Evolutionary conservation across 2,113 vertebrate genomes (phyloP), one percentile per base, ranked within the genome.

Genomic region (Baryphthengus martii): DNA sequence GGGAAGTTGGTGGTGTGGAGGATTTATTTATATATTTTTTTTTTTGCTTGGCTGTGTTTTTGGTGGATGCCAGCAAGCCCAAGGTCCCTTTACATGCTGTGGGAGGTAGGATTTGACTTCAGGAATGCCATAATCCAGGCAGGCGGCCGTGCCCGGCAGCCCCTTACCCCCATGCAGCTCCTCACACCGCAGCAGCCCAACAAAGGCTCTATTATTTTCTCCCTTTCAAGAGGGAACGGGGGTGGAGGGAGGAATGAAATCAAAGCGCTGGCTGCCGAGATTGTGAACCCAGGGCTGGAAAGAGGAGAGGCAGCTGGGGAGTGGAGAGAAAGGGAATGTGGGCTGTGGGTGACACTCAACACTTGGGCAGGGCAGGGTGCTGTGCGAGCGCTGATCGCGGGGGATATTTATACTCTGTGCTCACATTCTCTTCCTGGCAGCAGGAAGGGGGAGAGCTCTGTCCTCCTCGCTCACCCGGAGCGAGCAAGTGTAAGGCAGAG

Each of bases 161-260:
- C 96, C 90, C 65, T 42, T 62, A 31, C 78, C 94, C 95, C 82
- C 1, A 3, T 45, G 68, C 8, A 6, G 75, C 88, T 93, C 82
- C 59, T 59, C 5, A 77, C 35, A 1, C 89, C 0, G 5, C 45
- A 61, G 77, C 19, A 45, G 10, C 18, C 61, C 81, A 91, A 97
- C 95, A 97, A 97, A 97, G 93, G 86, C 87, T 73, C 81, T 11
- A 89, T 97, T 97, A 55, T 97, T 96, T 29, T 19, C 87, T 63
- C n/a, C 21, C 45, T 74, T 95, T 94, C 45, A 83, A 79, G 63
- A 77, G 56, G 68, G 68, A 26, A n/a, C 1, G 28, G 93, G 79
- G 91, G 85, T 31, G 88, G 91, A 70, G 91, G 77, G 68, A 89
- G 76, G 94, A 81, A 83, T 78, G 89, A 35, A 86, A 96, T 65